Base-by-base conservation (phyloP, 2,797 vertebrate species). In the Synaphobranchus kaupii region DNA sequence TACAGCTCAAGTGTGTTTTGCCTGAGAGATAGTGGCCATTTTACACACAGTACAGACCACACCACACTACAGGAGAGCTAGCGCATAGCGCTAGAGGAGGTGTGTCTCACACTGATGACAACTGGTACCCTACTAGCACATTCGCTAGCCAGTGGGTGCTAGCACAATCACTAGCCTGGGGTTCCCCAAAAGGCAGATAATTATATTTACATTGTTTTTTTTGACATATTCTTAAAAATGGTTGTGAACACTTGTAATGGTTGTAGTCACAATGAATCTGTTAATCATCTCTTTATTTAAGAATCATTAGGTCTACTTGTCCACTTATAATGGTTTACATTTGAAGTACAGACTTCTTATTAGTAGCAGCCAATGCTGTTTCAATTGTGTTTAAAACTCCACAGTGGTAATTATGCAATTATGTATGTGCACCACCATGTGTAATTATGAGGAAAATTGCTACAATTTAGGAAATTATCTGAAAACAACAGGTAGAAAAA, bases 401-500 rank as follows among this genome's bases (percentile, higher is more conserved):
- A 50, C 76, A n/a, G 44, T 80, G 39, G 44, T 50, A 80, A 80
- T 80, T 80, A 78, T 60, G 58, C 17, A 20, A 60, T 60, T 60
- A 34, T 44, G 17, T 80, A 48, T 80, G 47, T 22, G 39, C 76
- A 50, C 76, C 76, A n/a, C 76, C 76, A n/a, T 80, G 76, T 80
- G 76, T 50, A 80, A 80, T 80, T 48, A 80, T 20, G 20, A 25
- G 47, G 47, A 50, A 80, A 80, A 80, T 80, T 50, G 39, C 76
- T 25, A 25, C 20, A 48, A 80, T 48, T 80, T 50, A 80, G 76
- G 76, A 48, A 80, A 80, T 80, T 22, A 80, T 80, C 44, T 48
- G 76, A 80, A 48, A 80, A 48, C 76, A 80, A 66, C 60, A 66
- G 60, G 60, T 66, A n/a, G 76, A 10, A 80, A 48, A 48, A 80